Conservation (phyloP, 2,797 vertebrate species). For the Platalea minor region DNA sequence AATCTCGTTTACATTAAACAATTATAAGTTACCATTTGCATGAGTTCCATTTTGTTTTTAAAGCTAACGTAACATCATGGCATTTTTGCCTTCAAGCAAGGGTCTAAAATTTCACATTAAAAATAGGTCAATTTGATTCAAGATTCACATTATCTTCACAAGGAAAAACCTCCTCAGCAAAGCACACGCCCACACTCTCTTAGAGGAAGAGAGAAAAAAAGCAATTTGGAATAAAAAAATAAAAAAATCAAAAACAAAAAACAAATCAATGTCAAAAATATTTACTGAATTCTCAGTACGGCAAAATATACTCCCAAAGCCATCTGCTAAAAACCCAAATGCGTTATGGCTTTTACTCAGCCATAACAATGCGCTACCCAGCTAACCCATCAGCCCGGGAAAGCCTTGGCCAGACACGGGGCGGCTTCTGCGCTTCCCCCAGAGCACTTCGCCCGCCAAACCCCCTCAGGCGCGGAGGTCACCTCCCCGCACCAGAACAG, state of each 20-base stretch:
- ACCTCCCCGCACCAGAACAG: fast-evolving
- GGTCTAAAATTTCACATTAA: conserved; percentile 7
- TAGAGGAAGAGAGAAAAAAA: background rate
- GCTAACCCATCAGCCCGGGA: fast-evolving
- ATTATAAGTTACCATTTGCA: background rate
- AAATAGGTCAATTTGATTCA: conserved; percentile 51
- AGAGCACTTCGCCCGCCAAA: background rate
- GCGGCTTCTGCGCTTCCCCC: fast-evolving
- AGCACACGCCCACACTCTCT: background rate
- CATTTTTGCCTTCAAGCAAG: conserved; percentile 6
- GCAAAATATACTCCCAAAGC: background rate
- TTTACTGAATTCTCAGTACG: background rate
- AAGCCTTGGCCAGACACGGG: fast-evolving
- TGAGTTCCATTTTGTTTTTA: background rate
- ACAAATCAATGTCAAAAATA: background rate
- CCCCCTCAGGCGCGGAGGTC: fast-evolving
- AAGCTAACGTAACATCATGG: background rate
- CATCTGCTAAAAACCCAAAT: background rate
- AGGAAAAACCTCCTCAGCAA: conserved; percentile 22
- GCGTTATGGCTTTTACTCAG: background rate
- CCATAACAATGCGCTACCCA: fast-evolving
- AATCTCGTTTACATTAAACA: background rate
- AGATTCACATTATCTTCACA: background rate
- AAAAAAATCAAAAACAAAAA: background rate
- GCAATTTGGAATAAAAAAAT: background rate